phyloP scores from a whole-genome alignment of 64 coral and sea anemone genomes.

The Platygyra sinensis region DNA sequence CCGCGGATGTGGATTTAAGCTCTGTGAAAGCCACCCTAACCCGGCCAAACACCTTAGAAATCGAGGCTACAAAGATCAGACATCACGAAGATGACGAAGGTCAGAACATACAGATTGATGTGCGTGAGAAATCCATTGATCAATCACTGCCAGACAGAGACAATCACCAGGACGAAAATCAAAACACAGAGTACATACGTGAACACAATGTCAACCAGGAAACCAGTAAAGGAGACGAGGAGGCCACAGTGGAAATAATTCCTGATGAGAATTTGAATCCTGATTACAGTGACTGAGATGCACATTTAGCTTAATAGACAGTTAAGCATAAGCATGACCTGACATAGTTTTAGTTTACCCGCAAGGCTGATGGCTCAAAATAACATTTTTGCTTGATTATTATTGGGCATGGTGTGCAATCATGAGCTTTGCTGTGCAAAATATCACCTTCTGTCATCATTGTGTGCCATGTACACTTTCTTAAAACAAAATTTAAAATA shows the following conservation, averaged over 20 bases:
- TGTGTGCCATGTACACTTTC: too few relatives aligned
- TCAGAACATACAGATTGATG: neutral
- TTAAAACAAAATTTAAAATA: too few relatives aligned
- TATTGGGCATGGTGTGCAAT: too few relatives aligned
- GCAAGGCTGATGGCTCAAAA: too few relatives aligned
- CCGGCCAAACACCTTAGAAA: constrained; percentile 9
- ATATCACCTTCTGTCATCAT: too few relatives aligned
- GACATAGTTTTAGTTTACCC: too few relatives aligned
- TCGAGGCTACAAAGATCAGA: constrained; percentile 25
- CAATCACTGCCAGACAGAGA: neutral
- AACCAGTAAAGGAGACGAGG: constrained; percentile 22
- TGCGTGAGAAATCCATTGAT: neutral
- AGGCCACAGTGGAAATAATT: constrained; percentile 66
- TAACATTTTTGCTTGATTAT: too few relatives aligned
- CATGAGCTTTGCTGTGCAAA: too few relatives aligned
- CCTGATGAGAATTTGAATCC: constrained; percentile 27
- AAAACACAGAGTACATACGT: too few relatives aligned
- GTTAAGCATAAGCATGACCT: too few relatives aligned
- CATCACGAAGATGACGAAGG: neutral
- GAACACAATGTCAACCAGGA: too few relatives aligned
- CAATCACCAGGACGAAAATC: neutral
- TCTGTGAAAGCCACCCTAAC: constrained; percentile 63
- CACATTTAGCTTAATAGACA: too few relatives aligned
- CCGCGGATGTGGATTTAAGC: constrained; percentile 17
- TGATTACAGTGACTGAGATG: neutral